phyloP scores from a whole-genome alignment of 1,140 invertebrate genomes.

The Drosophila sp. region DNA sequence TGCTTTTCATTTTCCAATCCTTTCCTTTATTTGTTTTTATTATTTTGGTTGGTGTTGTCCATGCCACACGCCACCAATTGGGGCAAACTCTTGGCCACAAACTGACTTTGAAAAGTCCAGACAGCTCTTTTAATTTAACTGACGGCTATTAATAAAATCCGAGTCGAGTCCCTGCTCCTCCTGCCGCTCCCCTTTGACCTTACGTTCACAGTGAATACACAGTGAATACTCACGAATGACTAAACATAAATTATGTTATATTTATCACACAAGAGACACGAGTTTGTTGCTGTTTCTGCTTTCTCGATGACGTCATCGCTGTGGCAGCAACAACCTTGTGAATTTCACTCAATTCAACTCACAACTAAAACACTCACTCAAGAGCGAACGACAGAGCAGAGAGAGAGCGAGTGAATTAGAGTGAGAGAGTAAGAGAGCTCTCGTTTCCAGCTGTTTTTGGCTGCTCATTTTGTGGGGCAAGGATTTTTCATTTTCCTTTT shows the following conservation, averaged over 20 bases:
- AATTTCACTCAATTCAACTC: conserved; percentile 58
- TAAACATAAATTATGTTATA: conserved; percentile 74
- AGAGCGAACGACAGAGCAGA: conserved; percentile 7
- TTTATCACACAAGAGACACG: conserved; percentile 56
- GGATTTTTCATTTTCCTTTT: conserved; percentile 44
- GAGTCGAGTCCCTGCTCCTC: conserved; percentile 10
- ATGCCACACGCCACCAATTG: conserved; percentile 6
- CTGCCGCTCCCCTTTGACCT: neutral
- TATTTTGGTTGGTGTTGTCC: too few relatives aligned
- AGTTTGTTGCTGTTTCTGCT: too few relatives aligned
- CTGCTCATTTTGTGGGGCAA: conserved; percentile 54
- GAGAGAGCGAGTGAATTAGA: neutral
- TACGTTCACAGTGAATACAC: neutral
- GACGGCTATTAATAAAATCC: conserved; percentile 61
- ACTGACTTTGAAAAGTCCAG: conserved; percentile 52
- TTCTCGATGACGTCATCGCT: conserved; percentile 66
- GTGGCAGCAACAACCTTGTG: conserved; percentile 33
- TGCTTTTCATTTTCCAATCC: conserved; percentile 22
- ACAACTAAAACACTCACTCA: conserved; percentile 17
- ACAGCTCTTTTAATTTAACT: conserved; percentile 41
- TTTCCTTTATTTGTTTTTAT: conserved; percentile 2
- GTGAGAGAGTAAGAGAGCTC: neutral
- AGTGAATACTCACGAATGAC: conserved; percentile 56
- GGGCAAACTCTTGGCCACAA: conserved; percentile 15
- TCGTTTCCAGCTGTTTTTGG: conserved; percentile 21